Conservation (phyloP, 1,140 invertebrate genomes). For the Periplaneta americana region DNA sequence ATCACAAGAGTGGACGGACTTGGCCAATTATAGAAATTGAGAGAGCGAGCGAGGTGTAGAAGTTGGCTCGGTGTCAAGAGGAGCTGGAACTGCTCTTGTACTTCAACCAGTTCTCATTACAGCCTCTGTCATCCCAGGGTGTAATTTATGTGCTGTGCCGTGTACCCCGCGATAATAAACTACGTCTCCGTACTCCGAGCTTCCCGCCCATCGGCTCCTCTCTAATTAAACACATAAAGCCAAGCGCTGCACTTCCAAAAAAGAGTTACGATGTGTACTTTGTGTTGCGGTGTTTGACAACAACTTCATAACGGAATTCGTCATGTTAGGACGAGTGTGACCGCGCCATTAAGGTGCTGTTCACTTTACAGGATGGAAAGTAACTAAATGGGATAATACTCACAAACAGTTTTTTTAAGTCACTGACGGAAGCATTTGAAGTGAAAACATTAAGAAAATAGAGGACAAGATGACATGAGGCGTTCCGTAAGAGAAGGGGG, state of each 20-base stretch:
- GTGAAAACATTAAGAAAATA: no score
- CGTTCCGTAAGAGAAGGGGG: no score
- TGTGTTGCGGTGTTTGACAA: not conserved
- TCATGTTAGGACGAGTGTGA: not conserved
- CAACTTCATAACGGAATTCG: not conserved
- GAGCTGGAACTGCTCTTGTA: not conserved
- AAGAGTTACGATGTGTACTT: not conserved
- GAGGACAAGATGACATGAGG: no score
- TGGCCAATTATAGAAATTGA: not conserved
- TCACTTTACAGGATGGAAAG: no score
- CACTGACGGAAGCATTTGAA: no score
- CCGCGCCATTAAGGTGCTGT: not conserved
- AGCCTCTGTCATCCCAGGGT: not conserved
- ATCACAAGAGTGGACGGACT: not conserved
- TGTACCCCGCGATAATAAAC: not conserved
- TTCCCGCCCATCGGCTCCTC: not conserved
- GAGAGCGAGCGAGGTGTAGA: not conserved
- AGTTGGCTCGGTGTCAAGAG: not conserved
- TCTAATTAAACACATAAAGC: not conserved
- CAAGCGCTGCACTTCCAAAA: not conserved
- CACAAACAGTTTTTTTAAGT: no score
- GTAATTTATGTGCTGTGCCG: not conserved
- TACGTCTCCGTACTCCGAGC: not conserved
- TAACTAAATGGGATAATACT: no score
- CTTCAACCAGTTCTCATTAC: not conserved